Evolutionary conservation across 2,888 invertebrate genomes (phyloP).

Genomic region (Drosophila greeni): DNA sequence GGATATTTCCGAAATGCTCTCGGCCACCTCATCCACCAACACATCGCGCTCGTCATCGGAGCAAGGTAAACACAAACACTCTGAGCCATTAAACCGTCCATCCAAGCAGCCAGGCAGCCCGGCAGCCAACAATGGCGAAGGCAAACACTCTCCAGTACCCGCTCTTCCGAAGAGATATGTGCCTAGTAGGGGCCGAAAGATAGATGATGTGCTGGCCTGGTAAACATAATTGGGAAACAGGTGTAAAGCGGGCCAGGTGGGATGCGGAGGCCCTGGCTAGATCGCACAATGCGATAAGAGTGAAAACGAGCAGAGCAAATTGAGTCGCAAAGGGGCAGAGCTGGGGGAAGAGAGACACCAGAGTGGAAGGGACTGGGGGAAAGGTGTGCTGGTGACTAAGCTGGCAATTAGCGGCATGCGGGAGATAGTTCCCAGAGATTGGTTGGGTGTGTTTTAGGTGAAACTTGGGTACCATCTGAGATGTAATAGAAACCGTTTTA

Average conservation of each 20-base stretch:
- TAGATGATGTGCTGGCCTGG: conserved; percentile 46
- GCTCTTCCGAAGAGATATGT: not conserved
- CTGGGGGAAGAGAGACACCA: not conserved
- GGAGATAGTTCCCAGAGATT: conserved; percentile 10
- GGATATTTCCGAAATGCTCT: conserved; percentile 76
- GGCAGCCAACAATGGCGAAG: conserved; percentile 4
- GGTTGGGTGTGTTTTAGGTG: not conserved
- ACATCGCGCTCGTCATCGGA: conserved; percentile 73
- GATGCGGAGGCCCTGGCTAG: conserved; percentile 13
- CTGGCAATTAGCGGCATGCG: conserved; percentile 14
- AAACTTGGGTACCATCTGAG: not conserved
- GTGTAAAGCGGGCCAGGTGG: conserved; percentile 49
- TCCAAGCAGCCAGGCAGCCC: not conserved
- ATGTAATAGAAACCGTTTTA: not conserved
- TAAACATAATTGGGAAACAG: conserved; percentile 53
- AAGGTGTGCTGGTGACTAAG: conserved; percentile 18
- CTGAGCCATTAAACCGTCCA: conserved; percentile 8
- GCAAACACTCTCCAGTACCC: conserved; percentile 12
- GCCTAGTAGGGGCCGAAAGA: conserved; percentile 12
- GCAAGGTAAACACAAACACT: conserved; percentile 70
- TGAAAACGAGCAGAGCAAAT: conserved; percentile 40
- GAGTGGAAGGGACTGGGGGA: not conserved
- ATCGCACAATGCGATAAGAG: conserved; percentile 51
- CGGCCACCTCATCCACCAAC: conserved; percentile 65
- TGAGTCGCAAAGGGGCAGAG: conserved; percentile 22